Base-by-base conservation (phyloP, 2,113 vertebrate species). In the Dasyornis broadbenti region DNA sequence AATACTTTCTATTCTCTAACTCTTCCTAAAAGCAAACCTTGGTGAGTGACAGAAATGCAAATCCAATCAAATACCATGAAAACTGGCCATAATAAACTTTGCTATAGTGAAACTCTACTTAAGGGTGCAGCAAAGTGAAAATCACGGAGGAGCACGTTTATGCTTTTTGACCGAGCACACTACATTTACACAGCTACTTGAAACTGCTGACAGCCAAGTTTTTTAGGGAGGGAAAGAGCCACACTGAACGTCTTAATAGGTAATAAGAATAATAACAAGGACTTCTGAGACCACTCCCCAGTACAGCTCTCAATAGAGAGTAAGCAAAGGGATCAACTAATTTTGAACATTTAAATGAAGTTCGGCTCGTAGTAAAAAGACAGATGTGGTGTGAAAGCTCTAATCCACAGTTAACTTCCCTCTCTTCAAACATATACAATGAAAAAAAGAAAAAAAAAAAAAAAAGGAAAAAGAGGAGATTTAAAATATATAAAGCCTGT, bases 1-100 rank as follows among this genome's bases (percentile, higher is more conserved):
- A 57, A 71, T 85, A 86, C n/a, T n/a, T 79, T 85, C 40, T 85
- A 30, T 81, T 93, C 49, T 53, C 40, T 86, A 83, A 75, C 31
- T 92, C 72, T 75, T 82, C 52, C 57, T 84, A 75, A 83, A 89
- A 95, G 40, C 94, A 95, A 96, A 81, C 37, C 30, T 73, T 90
- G n/a, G 28, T 65, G 80, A 95, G 77, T 90, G 86, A 49, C 79
- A 90, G 84, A 78, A 49, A 37, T 91, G 60, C 71, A 95, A 94
- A 94, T 94, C 63, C 86, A 83, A 69, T 89, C 35, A 53, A 64
- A 92, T n/a, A 61, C 45, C 54, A 31, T n/a, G 47, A 88, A 93
- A 94, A 86, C 49, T 61, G 59, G 33, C 54, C 0, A 3, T 66
- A 79, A 69, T 49, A 86, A 86, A 78, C 57, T 90, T 83, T 73